Evolutionary conservation across 2,888 invertebrate genomes (phyloP), one percentile per base, ranked within the genome.

Genomic region (Chaetogeoica ovagalla): DNA sequence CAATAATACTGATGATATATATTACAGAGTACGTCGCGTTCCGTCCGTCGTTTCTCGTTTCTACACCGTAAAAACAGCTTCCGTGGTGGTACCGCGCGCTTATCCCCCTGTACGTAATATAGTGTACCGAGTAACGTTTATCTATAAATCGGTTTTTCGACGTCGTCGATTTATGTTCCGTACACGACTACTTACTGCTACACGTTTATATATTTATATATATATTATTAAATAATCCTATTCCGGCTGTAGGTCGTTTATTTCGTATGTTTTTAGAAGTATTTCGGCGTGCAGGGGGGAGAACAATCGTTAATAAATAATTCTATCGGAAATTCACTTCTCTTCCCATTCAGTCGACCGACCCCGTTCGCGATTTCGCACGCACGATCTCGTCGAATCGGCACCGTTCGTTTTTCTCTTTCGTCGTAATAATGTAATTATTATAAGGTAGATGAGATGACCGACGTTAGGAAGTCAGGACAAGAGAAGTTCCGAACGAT

Each of bases 261-360:
- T 63, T 52, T 13, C 63, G 63, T 63, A 63, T n/a, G 63, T 73
- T 73, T 63, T 73, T 55, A 73, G 55, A 63, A 73, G 63, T 63
- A 48, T 73, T 60, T 43, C 43, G 43, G 43, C 7, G 43, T 43
- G 43, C 43, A 1, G 6, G 52, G 52, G 52, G 37, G 63, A 52
- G 63, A 73, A 73, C 30, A 43, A 21, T 63, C 73, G 73, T 73
- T 73, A 73, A 63, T 73, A 63, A 73, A 73, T 63, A 73, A 73
- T 73, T 73, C 73, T 15, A 63, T 63, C 37, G 52, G 37, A 55
- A 73, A 52, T 63, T 43, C 52, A 55, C 17, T 15, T 30, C 9
- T 30, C n/a, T n/a, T 15, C 62, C 9, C 19, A 30, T 4, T 11
- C 17, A 72, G 13, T 2, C n/a, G 30, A 30, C 4, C 43, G 9